Percentiles rank a stretch among this genome's conserved stretches.
Evolutionary conservation across 2,888 invertebrate genomes (phyloP).

Genomic region (Fragum sueziense): DNA sequence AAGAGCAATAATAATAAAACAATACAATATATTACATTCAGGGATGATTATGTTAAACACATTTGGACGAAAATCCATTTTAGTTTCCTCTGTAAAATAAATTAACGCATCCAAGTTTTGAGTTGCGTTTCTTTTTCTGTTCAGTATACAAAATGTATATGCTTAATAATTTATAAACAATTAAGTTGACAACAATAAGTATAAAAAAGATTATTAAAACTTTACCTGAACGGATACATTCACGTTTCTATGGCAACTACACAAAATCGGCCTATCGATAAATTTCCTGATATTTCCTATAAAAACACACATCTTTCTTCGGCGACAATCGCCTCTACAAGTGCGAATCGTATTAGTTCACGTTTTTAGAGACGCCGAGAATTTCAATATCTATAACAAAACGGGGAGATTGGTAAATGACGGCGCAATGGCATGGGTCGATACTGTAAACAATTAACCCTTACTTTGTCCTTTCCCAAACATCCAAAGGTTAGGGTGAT

Average conservation of each 20-base stretch:
- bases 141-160: too few species aligned
- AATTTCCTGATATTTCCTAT: slow-evolving; percentile 28
- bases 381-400: slow-evolving; percentile 32
- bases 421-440: slow-evolving; percentile 54
- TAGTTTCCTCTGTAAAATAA: too few species aligned
- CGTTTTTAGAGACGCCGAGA: slow-evolving; percentile 18
- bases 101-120: too few species aligned
- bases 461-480: too few species aligned
- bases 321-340: slow-evolving; percentile 9
- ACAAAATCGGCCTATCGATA: slow-evolving; percentile 26
- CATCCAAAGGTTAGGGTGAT: too few species aligned
- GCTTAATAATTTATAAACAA: neutral
- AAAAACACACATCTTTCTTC: slow-evolving; percentile 30
- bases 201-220: neutral
- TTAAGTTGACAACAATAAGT: neutral
- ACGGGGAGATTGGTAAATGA: slow-evolving; percentile 36
- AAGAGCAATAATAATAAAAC: too few species aligned
- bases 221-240: slow-evolving; percentile 55
- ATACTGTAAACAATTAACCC: slow-evolving; percentile 61
- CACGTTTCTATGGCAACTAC: slow-evolving; percentile 42
- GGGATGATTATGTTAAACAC: too few species aligned
- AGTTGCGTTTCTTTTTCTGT: too few species aligned
- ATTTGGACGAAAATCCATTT: too few species aligned
- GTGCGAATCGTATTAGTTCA: slow-evolving; percentile 14
- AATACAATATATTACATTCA: too few species aligned